Percentiles rank a stretch among this genome's conserved stretches.
phyloP scores from a whole-genome alignment of 2,797 vertebrate species.

The Leucoraja ocellata region DNA sequence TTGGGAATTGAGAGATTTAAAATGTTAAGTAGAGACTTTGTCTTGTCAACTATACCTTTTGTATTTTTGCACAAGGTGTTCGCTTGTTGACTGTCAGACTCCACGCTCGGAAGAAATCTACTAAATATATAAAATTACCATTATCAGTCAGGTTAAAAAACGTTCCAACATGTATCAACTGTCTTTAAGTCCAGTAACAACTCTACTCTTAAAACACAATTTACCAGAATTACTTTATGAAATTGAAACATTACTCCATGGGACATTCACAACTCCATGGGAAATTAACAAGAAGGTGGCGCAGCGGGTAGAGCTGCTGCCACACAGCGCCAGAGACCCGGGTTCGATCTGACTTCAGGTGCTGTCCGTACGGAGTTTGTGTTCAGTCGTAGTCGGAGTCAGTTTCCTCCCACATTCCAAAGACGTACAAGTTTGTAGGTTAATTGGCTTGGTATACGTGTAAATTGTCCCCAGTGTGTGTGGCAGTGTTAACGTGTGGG shows the following conservation, averaged over 20 bases:
- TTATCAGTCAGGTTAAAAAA: not conserved
- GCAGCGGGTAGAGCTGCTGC: no score
- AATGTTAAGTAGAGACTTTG: not conserved
- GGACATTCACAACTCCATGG: not conserved
- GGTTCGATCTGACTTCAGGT: no score
- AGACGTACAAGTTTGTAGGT: no score
- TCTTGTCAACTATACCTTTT: not conserved
- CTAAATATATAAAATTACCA: not conserved
- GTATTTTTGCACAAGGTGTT: not conserved
- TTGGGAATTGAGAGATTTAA: not conserved
- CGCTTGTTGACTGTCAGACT: not conserved
- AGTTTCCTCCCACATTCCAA: no score
- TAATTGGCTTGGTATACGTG: no score
- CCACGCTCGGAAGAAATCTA: not conserved
- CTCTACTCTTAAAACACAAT: not conserved
- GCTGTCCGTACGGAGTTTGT: no score
- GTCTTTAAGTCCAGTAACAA: not conserved
- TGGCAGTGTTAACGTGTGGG: no score
- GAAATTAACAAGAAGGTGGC: not conserved
- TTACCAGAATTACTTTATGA: not conserved
- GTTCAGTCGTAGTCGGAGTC: no score
- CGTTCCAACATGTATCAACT: not conserved
- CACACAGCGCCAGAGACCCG: no score
- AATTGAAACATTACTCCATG: not conserved
- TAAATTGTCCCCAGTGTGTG: no score